Evolutionary conservation across 2,888 invertebrate species (phyloP), one percentile per base, ranked within the genome.

Genomic region (Hybos culiciformis): DNA sequence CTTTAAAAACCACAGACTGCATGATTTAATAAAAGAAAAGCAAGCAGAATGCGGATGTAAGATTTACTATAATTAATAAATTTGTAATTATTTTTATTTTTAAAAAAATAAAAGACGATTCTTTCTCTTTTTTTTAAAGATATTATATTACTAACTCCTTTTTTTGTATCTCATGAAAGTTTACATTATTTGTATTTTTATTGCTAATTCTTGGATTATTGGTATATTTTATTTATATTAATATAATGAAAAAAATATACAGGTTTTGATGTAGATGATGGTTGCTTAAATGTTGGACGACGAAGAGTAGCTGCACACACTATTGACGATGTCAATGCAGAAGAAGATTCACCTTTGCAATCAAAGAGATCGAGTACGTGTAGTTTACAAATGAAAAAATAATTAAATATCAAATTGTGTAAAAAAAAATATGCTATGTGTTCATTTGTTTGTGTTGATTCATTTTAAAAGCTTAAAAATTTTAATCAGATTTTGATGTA

Each of bases 321-420:
- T 37, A 49, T 45, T 40, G 52, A 51, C 21, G 41, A 45, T 37
- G 47, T 46, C 42, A 50, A 49, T 37, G 50, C 48, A 34, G 43
- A 82, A 59, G 86, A 86, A 75, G 80, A 83, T 68, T 83, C 83
- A 63, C 85, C 85, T 59, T 78, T 86, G 57, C 82, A 82, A 69
- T 80, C 80, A 58, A 83, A 83, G 69, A 72, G 82, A 73, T 81
- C 83, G 68, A 84, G 85, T 85, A 84, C 68, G 85, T 83, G n/a
- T n/a, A n/a, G n/a, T n/a, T n/a, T n/a, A n/a, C n/a, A 73, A 48
- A 32, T 8, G 32, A 32, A 14, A 32, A 14, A 14, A 32, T 17
- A 32, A 15, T 17, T 12, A 24, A 24, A 24, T 24, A 24, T 8
- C 11, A 8, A 11, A 24, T 24, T 24, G 11, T 11, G n/a, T 29